These are phyloP conservation scores for Ariolimax columbianus DNA, from an alignment of 2,888 invertebrate species.

Conservation along the genomic window DNA sequence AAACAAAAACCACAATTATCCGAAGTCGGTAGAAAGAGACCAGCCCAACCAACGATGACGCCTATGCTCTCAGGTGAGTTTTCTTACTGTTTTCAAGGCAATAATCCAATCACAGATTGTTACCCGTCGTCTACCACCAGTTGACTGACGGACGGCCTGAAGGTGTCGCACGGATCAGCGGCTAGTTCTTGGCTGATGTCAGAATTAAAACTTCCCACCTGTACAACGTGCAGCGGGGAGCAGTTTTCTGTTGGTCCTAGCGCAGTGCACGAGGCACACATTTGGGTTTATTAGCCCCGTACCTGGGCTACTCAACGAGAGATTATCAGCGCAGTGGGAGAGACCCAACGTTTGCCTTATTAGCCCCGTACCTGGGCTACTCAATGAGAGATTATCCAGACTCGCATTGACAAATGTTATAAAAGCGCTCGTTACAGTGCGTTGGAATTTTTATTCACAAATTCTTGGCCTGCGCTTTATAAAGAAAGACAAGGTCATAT, in stretches of 20 bases:
- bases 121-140: neutral
- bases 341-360: neutral
- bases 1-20: too few species aligned
- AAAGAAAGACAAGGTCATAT: neutral
- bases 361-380: neutral
- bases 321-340: neutral
- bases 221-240: neutral
- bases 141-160: neutral
- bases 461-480: neutral
- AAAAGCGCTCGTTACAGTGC: neutral
- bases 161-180: neutral
- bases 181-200: neutral
- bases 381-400: neutral
- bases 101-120: neutral
- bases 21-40: too few species aligned
- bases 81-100: neutral
- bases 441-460: neutral
- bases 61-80: neutral
- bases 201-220: neutral
- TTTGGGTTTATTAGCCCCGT: neutral
- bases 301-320: too few species aligned
- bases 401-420: neutral
- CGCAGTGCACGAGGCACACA: neutral
- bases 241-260: neutral
- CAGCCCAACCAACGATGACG: too few species aligned